Evolutionary conservation across 2,113 vertebrate genomes (phyloP), one percentile per base, ranked within the genome.

Genomic region (Mola mola): DNA sequence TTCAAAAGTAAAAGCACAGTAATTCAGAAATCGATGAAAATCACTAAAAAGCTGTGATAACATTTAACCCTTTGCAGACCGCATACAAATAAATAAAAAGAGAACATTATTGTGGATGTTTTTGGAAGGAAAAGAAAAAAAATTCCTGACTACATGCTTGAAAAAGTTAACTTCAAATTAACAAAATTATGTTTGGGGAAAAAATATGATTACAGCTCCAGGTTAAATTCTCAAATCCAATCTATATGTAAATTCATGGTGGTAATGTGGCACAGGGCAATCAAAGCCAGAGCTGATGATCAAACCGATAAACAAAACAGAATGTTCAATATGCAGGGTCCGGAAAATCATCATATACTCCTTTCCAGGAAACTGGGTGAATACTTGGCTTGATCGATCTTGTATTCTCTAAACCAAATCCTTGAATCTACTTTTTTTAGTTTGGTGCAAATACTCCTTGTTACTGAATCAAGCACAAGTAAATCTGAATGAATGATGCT

Each of bases 211-310:
- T 81, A 88, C 88, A 78, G 82, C 86, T 90, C 80, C 78, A 79
- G 88, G 90, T 88, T 87, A 89, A 89, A 90, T 84, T 90, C 77
- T 87, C 70, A 79, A 91, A 92, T 89, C 78, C 89, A 92, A 92
- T 92, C 89, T 92, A 91, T 89, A 91, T 91, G 90, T 88, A 91
- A 90, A 91, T 91, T 79, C 50, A 83, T 66, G 61, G 81, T 78
- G 55, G 75, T 89, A 83, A 90, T 83, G 68, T 87, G 84, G 80
- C 79, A 84, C 53, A 41, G 66, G 82, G 75, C 87, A 87, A 90
- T 90, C 86, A 90, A 83, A 84, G 74, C 75, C 71, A 78, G 60
- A 69, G 70, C 74, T 87, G 84, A 88, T 88, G 87, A 75, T 85
- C 73, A 81, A 71, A 89, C 83, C 83, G 73, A 90, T 90, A 82